Evolutionary conservation across 1,140 invertebrate genomes (phyloP).

Genomic region (Psilanteris sp.): DNA sequence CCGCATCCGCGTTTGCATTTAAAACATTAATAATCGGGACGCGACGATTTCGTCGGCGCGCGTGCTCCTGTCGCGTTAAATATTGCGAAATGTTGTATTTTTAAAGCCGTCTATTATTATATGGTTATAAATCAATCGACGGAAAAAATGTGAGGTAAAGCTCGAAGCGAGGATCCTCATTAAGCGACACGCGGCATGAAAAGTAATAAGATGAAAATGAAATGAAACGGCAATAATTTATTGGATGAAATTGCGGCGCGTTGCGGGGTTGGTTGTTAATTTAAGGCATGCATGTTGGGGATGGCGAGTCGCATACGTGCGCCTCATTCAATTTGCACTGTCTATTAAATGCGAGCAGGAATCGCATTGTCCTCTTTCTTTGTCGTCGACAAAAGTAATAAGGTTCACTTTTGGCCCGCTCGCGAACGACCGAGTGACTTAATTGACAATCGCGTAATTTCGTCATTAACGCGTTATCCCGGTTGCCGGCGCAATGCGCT

Average conservation of each 20-base stretch:
- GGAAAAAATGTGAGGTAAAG: background rate
- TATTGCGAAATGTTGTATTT: slow-evolving; percentile 8
- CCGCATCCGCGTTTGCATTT: too few species aligned
- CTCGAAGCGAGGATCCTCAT: too few species aligned
- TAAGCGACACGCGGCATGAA: too few species aligned
- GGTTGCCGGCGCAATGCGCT: slow-evolving; percentile 18
- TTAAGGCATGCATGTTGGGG: slow-evolving; percentile 1
- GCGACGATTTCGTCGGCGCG: too few species aligned
- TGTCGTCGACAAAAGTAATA: slow-evolving; percentile 10
- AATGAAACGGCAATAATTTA: background rate
- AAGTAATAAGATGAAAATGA: background rate
- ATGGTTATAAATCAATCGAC: slow-evolving; percentile 10
- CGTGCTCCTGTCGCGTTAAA: too few species aligned
- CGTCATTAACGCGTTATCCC: slow-evolving; percentile 41
- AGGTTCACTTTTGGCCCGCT: slow-evolving; percentile 3
- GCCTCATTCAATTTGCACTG: slow-evolving; percentile 9
- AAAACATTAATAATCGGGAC: too few species aligned
- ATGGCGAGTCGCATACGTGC: background rate
- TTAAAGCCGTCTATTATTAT: slow-evolving; percentile 3
- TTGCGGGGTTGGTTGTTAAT: slow-evolving; percentile 2
- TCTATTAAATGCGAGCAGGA: slow-evolving; percentile 3
- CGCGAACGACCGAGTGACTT: slow-evolving; percentile 15
- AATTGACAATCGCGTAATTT: slow-evolving; percentile 50
- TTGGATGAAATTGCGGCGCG: background rate
- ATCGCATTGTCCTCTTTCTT: background rate